These are phyloP conservation scores for Lepisosteus oculatus DNA, from an alignment of 2,113 vertebrate genomes.

Conservation along the genomic window DNA sequence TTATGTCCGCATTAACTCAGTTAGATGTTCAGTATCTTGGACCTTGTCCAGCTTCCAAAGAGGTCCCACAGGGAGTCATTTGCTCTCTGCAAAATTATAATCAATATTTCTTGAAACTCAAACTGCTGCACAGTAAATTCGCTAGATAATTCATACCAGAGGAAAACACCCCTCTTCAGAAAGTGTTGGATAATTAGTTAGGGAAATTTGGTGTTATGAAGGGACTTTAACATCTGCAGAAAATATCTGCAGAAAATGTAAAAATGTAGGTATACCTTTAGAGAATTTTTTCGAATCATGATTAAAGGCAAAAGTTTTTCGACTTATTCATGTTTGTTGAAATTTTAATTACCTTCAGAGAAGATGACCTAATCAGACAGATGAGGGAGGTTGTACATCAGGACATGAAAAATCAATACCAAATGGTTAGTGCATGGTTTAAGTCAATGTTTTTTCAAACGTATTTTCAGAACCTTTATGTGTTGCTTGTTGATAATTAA, in stretches of 20 bases:
- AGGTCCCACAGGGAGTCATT: conserved; percentile 61
- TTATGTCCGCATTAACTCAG: conserved; percentile 65
- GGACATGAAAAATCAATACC: conserved; percentile 53
- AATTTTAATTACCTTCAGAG: conserved; percentile 61
- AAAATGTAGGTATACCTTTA: neutral
- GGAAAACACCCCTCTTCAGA: neutral
- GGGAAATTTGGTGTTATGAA: conserved; percentile 38
- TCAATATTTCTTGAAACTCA: conserved; percentile 62
- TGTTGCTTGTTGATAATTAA: no score
- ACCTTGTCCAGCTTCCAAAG: conserved; percentile 56
- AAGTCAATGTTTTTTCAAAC: conserved; percentile 22
- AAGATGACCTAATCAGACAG: conserved; percentile 59
- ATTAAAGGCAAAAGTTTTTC: conserved; percentile 54
- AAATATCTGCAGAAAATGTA: conserved; percentile 11
- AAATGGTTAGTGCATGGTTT: conserved; percentile 51
- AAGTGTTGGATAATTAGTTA: conserved; percentile 40
- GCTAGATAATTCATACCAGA: conserved; percentile 11
- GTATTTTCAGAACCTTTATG: no score
- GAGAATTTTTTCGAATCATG: conserved; percentile 15
- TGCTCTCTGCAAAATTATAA: conserved; percentile 62
- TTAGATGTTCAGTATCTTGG: conserved; percentile 57
- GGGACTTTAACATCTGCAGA: conserved; percentile 8
- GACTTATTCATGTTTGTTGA: conserved; percentile 65
- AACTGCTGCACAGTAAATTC: conserved; percentile 43
- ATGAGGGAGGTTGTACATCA: conserved; percentile 53